Base-by-base conservation (phyloP, 2,888 invertebrate genomes). In the Melanargia galathea region DNA sequence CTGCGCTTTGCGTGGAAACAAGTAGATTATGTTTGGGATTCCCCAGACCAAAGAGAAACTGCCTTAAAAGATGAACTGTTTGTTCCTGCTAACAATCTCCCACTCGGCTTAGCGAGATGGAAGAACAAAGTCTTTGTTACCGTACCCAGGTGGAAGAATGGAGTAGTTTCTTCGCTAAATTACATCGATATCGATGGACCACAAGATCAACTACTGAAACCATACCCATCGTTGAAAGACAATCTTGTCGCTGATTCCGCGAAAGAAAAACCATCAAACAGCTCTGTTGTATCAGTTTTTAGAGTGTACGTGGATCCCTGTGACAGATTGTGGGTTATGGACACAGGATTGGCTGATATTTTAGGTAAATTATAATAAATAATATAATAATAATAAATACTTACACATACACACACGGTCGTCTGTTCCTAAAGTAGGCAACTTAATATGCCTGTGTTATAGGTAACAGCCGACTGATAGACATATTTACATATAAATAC, bases 311-410 rank as follows among this genome's bases (percentile, higher is more conserved):
- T 95, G 0, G 97, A 97, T 78, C 91, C 92, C 5, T 97, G 97
- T 74, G 96, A 96, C 79, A 92, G 97, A 49, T 92, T 97, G 8
- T 97, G 97, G 96, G 94, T 96, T 5, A 92, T 97, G 84, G 96
- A 97, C 77, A 94, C 95, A 0, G 97, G 96, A 60, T 83, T 96
- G 40, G 94, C 95, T 46, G 95, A 96, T 78, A 95, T 96, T 82
- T 85, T 94, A 57, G 96, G 96, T 77, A 84, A 92, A 60, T 48
- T 46, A 48, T 48, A n/a, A n/a, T n/a, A n/a, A n/a, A n/a, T n/a
- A n/a, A n/a, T n/a, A n/a, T n/a, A n/a, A n/a, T n/a, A n/a, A n/a
- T n/a, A n/a, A n/a, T n/a, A n/a, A n/a, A n/a, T n/a, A n/a, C n/a
- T n/a, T n/a, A n/a, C n/a, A n/a, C n/a, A n/a, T n/a, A n/a, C n/a